These are phyloP conservation scores for Amiota mariae DNA, from an alignment of 2,888 invertebrate genomes.

Conservation along the genomic window DNA sequence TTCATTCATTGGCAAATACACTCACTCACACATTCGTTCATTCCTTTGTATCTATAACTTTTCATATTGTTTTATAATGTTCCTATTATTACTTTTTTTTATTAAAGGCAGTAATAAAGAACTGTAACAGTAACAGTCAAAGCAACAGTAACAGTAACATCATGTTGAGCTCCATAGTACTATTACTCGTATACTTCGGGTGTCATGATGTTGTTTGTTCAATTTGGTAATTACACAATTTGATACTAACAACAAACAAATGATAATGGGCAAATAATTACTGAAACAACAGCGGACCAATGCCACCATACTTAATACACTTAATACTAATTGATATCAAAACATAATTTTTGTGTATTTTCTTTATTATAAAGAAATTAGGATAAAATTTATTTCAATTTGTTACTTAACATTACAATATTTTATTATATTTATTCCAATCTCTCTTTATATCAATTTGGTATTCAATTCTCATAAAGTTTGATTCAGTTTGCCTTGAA, in stretches of 20 bases:
- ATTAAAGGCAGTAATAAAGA: slow-evolving; percentile 60
- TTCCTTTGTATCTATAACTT: slow-evolving; percentile 14
- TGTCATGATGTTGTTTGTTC: slow-evolving; percentile 31
- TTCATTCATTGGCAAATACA: slow-evolving; percentile 24
- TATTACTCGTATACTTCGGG: no score
- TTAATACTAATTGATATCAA: neutral
- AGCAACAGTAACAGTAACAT: slow-evolving; percentile 34
- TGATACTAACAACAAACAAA: no score
- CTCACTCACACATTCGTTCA: slow-evolving; percentile 33
- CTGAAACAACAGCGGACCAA: slow-evolving; percentile 11
- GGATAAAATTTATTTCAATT: no score
- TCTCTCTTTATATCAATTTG: no score
- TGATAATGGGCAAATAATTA: no score
- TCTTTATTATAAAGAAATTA: neutral
- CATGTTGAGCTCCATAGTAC: no score
- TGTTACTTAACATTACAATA: no score
- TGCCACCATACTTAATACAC: no score
- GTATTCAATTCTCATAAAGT: no score
- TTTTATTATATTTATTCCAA: no score
- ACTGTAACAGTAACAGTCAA: slow-evolving; percentile 32
- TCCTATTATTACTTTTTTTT: slow-evolving; percentile 62
- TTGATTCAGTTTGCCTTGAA: no score
- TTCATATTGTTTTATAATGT: slow-evolving; percentile 53
- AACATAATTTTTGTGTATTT: neutral
- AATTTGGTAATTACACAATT: slow-evolving; percentile 51